Percentiles rank a stretch among this genome's conserved stretches.
These are phyloP conservation scores for Taenioides sp. DNA, from an alignment of 2,797 vertebrate species.

Conservation along the genomic window DNA sequence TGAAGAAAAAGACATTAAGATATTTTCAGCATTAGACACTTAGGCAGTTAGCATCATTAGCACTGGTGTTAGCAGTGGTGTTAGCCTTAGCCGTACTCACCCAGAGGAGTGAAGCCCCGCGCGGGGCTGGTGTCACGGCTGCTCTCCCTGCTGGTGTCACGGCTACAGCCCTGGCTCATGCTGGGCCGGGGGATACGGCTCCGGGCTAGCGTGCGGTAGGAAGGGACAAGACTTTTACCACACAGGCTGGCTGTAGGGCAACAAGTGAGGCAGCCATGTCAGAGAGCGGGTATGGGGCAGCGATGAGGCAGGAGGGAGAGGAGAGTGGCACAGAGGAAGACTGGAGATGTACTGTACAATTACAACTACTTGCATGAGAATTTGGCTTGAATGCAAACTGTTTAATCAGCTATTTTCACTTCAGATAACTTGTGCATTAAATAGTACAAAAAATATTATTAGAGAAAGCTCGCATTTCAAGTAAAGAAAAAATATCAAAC, in stretches of 20 bases:
- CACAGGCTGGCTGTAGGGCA: conserved; percentile 76
- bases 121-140: conserved; percentile 99
- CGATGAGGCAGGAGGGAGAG: conserved; percentile 2
- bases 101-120: conserved; percentile 94
- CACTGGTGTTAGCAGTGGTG: conserved; percentile 4
- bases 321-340: neutral
- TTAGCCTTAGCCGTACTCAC: conserved; percentile 80
- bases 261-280: conserved; percentile 63
- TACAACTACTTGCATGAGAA: neutral
- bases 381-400: too few species aligned
- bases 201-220: conserved; percentile 94
- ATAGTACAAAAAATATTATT: too few species aligned
- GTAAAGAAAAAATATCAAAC: too few species aligned
- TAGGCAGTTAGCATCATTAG: neutral
- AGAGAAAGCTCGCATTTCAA: too few species aligned
- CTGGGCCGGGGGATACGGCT: conserved; percentile 99
- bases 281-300: conserved; percentile 44
- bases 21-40: neutral
- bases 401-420: too few species aligned
- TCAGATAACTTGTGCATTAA: neutral
- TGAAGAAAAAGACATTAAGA: conserved; percentile 1
- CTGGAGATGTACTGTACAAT: neutral
- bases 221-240: conserved; percentile 92
- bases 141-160: conserved; percentile 99
- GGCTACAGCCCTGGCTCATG: conserved; percentile 99